Base-by-base conservation (phyloP, 2,888 invertebrate species). In the Aporophyla lueneburgensis region DNA sequence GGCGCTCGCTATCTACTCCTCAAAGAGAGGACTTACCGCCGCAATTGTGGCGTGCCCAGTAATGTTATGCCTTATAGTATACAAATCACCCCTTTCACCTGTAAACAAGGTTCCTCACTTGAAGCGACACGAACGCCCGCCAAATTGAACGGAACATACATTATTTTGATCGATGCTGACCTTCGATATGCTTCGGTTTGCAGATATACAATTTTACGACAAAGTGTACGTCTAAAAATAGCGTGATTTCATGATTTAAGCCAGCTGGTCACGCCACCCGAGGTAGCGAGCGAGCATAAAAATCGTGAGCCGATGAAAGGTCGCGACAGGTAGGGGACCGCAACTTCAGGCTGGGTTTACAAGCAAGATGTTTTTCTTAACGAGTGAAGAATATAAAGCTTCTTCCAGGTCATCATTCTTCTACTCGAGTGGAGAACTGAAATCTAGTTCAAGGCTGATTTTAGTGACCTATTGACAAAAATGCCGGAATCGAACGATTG, bases 141-240 rank as follows among this genome's bases (percentile, higher is more conserved):
- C 59, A 72, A 72, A 75, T 70, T 84, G 71, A 70, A 82, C 73
- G 54, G 40, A 63, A 80, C 75, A 72, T 66, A 76, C 68, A 82
- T 86, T 77, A 87, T 79, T 81, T 80, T 56, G 78, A 86, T 89
- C 89, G 89, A 87, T 88, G 84, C 78, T 86, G 90, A 91, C 92
- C 91, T 92, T 91, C 91, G 83, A 53, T 74, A 59, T 76, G 81
- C 76, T 76, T 80, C 81, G 76, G 81, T 80, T 86, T 88, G 83
- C 87, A 89, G 83, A 89, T 90, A 89, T 90, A 90, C 90, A 87
- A 67, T 89, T 91, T 93, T 91, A 93, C 91, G 93, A 92, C 92
- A 92, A 90, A 89, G 89, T 90, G 88, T 89, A 80, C 70, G 63
- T 78, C 92, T 93, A 93, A 93, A 93, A 93, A 94, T 94, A 94